Conservation (phyloP, 2,113 vertebrate genomes). For the Shinisaurus crocodilurus region DNA sequence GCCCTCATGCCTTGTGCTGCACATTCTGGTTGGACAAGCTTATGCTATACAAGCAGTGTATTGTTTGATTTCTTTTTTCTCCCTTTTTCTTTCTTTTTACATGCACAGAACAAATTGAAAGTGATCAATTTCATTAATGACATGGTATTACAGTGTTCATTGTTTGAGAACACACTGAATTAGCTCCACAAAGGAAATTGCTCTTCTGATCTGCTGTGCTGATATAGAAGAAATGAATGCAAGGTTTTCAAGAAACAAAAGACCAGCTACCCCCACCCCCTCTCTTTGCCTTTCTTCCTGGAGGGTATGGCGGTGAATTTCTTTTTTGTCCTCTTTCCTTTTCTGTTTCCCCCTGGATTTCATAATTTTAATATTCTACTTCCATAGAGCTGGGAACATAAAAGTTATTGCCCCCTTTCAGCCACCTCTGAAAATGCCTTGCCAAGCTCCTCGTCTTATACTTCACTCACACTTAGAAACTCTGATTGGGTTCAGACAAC, state of each 20-base stretch:
- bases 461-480: background rate
- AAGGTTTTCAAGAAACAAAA: slow-evolving; percentile 23
- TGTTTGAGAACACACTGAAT: slow-evolving; percentile 43
- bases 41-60: background rate
- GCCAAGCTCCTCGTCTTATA: background rate
- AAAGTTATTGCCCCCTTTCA: background rate
- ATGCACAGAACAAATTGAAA: slow-evolving; percentile 44
- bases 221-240: slow-evolving; percentile 17
- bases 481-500: too few relatives aligned
- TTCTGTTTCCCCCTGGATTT: background rate
- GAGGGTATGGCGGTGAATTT: background rate
- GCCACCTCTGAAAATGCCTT: background rate
- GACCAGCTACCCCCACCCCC: background rate
- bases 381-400: background rate
- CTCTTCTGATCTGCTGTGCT: slow-evolving; percentile 26
- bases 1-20: too few relatives aligned
- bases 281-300: background rate
- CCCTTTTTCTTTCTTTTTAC: background rate
- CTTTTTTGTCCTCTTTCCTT: background rate
- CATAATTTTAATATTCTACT: background rate
- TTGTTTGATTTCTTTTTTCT: background rate
- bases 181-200: slow-evolving; percentile 41
- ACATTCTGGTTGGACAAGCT: background rate
- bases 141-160: slow-evolving; percentile 13
- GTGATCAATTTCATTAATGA: slow-evolving; percentile 34